A percentile compares a stretch with the other conserved stretches of the same genome.
These are phyloP conservation scores for Notolabrus celidotus DNA, from an alignment of 2,797 vertebrate genomes.

Conservation along the genomic window DNA sequence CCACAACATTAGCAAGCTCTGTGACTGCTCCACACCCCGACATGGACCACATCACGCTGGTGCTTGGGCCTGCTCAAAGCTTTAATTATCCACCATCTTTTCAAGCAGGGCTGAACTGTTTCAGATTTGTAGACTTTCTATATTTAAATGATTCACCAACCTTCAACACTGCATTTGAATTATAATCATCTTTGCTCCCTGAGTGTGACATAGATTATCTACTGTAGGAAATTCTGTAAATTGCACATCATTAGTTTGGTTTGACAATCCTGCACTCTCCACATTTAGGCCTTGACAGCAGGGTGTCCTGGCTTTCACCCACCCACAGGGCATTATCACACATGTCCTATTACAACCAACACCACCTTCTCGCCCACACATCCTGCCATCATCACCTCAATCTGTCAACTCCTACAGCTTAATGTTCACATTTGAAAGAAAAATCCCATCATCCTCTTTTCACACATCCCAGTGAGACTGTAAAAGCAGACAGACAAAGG, in stretches of 20 bases:
- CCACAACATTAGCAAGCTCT: too few relatives aligned
- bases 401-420: conserved; percentile 18
- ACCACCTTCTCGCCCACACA: conserved; percentile 22
- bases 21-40: too few relatives aligned
- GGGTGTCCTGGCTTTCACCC: conserved; percentile 13
- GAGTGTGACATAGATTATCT: not conserved
- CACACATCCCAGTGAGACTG: not conserved
- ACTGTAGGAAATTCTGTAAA: not conserved
- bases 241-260: not conserved
- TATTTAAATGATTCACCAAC: too few relatives aligned
- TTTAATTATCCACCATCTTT: too few relatives aligned
- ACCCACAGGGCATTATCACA: conserved; percentile 32
- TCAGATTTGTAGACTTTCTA: too few relatives aligned
- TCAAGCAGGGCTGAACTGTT: too few relatives aligned
- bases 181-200: too few relatives aligned
- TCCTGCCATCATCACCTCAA: conserved; percentile 13
- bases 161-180: too few relatives aligned
- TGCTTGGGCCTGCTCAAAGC: too few relatives aligned
- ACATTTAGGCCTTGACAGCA: conserved; percentile 8
- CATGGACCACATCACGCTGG: too few relatives aligned
- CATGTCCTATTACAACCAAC: not conserved
- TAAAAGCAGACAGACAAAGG: conserved; percentile 17
- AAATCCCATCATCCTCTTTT: conserved; percentile 4
- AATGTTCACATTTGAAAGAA: conserved; percentile 15
- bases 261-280: conserved; percentile 1